Percentiles rank a stretch among this genome's conserved stretches.
Conservation (phyloP, 2,797 vertebrate genomes). For the Corythornis leucogaster region DNA sequence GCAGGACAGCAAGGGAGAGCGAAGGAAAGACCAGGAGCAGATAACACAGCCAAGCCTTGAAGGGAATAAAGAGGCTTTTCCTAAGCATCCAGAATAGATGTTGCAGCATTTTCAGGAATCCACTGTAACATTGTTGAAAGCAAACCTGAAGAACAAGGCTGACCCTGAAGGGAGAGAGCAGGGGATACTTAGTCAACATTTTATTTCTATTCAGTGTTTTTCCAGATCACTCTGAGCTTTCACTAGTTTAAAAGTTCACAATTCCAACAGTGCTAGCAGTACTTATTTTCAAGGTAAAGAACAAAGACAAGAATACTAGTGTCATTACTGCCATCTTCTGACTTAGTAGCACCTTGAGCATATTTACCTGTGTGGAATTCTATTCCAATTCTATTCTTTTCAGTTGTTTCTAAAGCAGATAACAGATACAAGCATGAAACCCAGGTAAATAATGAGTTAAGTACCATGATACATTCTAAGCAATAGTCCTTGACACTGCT, state of each 20-base stretch:
- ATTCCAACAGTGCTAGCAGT: background rate
- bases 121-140: fast-evolving
- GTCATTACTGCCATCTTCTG: constrained; percentile 47
- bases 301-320: background rate
- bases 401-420: background rate
- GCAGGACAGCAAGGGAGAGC: background rate
- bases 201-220: background rate
- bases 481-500: background rate
- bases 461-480: background rate
- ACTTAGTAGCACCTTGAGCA: background rate
- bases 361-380: background rate
- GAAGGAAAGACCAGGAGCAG: background rate
- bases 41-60: background rate
- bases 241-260: background rate
- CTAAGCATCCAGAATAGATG: background rate
- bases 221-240: background rate
- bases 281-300: background rate
- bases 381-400: background rate
- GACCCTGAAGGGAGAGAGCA: background rate
- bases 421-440: background rate
- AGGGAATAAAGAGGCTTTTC: background rate
- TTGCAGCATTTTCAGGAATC: background rate
- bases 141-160: background rate
- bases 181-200: background rate
- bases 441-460: no score